A percentile compares a stretch with the other conserved stretches of the same genome.
Evolutionary conservation across 2,113 vertebrate species (phyloP).

Genomic region (Corythornis cristatus): DNA sequence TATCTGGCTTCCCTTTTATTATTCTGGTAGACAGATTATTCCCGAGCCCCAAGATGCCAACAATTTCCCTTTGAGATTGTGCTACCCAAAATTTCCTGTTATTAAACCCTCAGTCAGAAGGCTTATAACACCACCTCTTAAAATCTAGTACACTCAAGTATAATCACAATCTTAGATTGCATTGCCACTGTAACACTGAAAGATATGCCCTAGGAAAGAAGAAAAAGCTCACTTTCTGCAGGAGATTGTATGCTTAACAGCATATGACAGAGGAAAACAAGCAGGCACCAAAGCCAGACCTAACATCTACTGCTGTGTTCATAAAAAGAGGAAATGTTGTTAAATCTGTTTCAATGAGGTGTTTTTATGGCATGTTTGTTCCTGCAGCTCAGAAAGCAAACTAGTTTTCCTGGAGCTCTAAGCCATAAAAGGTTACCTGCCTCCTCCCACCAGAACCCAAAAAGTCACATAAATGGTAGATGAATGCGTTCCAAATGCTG

Average conservation of each 20-base stretch:
- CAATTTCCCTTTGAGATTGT: background rate
- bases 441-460: background rate
- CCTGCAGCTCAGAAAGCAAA: background rate
- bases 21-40: conserved; percentile 17
- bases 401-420: conserved; percentile 2
- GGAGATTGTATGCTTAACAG: background rate
- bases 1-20: conserved; percentile 14
- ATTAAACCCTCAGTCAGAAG: background rate
- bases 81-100: background rate
- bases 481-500: background rate
- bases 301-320: background rate
- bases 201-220: background rate
- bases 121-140: background rate
- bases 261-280: background rate
- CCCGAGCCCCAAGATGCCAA: background rate
- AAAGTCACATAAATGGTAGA: background rate
- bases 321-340: conserved; percentile 33
- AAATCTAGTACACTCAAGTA: background rate
- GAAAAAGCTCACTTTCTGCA: background rate
- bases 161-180: background rate
- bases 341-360: background rate
- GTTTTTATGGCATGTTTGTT: conserved; percentile 19
- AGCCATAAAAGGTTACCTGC: background rate
- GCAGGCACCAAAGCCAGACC: background rate
- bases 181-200: background rate